Base-by-base conservation (phyloP, 2,797 vertebrate species). In the Danio choprae region DNA sequence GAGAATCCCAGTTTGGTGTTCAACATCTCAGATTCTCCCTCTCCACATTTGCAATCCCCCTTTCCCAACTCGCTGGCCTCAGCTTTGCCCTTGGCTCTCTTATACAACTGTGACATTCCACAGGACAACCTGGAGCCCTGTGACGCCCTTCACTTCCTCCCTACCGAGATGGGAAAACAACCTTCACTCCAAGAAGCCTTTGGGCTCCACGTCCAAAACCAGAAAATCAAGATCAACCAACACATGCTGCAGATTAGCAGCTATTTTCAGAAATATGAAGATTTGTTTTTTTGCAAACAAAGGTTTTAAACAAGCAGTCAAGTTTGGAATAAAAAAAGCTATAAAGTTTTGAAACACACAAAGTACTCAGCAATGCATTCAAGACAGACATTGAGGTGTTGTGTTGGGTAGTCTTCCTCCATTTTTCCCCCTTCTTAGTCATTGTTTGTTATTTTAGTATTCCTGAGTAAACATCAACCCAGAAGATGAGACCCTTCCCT, bases 121-220 rank as follows among this genome's bases (percentile, higher is more conserved):
- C 84, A 85, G 84, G 77, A 84, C 85, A 85, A 85, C 83, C 88
- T 87, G 87, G 87, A 92, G 89, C 89, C 90, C 81, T 40, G 43
- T 84, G 86, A 85, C 88, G 86, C 91, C 89, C 89, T 86, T 88
- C 82, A 91, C 89, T 91, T 91, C 90, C 90, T 92, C 87, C 80
- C 74, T 38, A 58, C 79, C 20, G 76, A 83, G 76, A 82, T 67
- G 79, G 58, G 68, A 69, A 73, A 81, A 62, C 67, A 73, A 64
- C 22, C 46, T 59, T 67, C 76, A 63, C 81, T 82, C 77, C 7
- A 82, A 59, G 60, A 72, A 67, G 43, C 62, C 44, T 78, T 64
- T 46, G 48, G 51, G 16, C 50, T 65, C 12, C 3, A 16, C n/a
- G 13, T 71, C 74, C n/a, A 73, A 60, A 40, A 58, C 1, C 9